Base-by-base conservation (phyloP, 2,888 invertebrate species). In the Cataglyphis livida region DNA sequence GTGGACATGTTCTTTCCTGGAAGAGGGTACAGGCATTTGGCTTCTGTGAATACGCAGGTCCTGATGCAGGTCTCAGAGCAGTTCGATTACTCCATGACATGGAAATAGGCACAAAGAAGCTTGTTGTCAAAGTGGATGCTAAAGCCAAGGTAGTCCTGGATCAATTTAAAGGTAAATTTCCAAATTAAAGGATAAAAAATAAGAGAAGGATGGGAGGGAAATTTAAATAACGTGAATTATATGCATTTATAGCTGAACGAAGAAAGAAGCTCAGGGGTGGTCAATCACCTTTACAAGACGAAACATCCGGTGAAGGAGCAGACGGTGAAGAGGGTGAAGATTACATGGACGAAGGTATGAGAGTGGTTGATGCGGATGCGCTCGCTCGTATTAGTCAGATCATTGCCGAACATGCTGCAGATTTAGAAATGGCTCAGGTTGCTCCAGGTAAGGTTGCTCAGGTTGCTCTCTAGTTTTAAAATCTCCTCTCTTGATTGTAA, bases 11-110 rank as follows among this genome's bases (percentile, higher is more conserved):
- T 71, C 96, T 98, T 18, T 98, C 97, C 91, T 99, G 99, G 99
- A 99, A 99, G 95, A 96, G 99, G 84, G 99, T 99, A 25, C 98
- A 98, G 94, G 98, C 98, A 1, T 99, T 99, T 95, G 99, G 99
- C 12, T 99, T 99, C 95, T 99, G 99, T 95, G 99, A 99, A 95
- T 98, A 98, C 95, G 98, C 98, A 89, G 97, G 98, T 83, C 99
- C 99, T 25, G 99, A 99, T 95, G 98, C 99, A 28, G 99, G 99
- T 59, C 95, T 99, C 90, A 96, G 99, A 88, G 99, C 99, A 88
- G 98, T 99, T 87, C 95, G 98, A 64, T 95, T 99, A 88, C 96
- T 99, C 44, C 98, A 99, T 95, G 98, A 98, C 91, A 97, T 98
- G 95, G 97, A 97, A 94, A 97, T 99, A 74, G 98, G 98, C 82